Evolutionary conservation across 2,113 vertebrate genomes (phyloP).

Genomic region (Zingel zingel): DNA sequence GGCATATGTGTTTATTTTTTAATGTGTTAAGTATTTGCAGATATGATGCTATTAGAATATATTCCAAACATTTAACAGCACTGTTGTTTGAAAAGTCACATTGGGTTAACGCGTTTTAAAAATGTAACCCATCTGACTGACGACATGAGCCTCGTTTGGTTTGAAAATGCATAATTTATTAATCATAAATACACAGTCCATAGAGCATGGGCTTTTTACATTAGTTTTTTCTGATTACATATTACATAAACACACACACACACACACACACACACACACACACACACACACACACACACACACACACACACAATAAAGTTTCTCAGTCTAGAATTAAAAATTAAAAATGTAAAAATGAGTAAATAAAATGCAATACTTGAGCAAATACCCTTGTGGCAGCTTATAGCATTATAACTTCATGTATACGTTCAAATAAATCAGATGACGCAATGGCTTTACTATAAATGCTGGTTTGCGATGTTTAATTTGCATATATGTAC

Average conservation of each 20-base stretch:
- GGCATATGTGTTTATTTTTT: not conserved
- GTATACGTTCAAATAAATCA: slow-evolving; percentile 31
- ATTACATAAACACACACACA: not conserved
- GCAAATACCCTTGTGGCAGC: not conserved
- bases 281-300: not conserved
- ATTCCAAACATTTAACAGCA: not conserved
- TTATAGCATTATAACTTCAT: not conserved
- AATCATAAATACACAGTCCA: not conserved
- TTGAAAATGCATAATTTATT: slow-evolving; percentile 10
- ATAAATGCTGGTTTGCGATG: not conserved
- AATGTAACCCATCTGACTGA: not conserved
- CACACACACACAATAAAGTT: not conserved
- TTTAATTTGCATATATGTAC: not conserved
- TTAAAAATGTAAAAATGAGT: not conserved
- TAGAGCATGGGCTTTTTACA: not conserved
- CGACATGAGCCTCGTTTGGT: not conserved
- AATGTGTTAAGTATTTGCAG: not conserved
- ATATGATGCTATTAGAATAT: not conserved
- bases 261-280: not conserved
- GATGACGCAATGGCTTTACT: not conserved
- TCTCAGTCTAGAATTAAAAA: not conserved
- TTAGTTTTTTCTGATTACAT: not conserved
- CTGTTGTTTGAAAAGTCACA: not conserved
- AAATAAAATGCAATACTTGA: not conserved
- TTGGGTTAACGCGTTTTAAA: not conserved